Conservation (phyloP, 2,888 invertebrate species). For the Cybosia mesomella region DNA sequence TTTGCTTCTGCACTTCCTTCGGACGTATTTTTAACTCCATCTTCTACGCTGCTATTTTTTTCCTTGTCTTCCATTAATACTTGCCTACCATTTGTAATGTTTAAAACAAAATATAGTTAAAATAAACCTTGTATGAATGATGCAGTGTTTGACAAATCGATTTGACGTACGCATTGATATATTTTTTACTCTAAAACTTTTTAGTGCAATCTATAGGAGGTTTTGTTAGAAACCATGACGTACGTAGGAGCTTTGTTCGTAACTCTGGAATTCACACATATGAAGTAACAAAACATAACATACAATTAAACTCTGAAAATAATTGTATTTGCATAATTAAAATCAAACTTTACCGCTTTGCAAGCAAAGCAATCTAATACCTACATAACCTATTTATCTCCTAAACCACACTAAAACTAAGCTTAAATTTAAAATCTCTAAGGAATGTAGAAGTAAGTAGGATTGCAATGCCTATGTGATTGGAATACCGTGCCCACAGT, state of each 20-base stretch:
- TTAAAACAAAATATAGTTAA: slow-evolving; percentile 57
- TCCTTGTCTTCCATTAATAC: slow-evolving; percentile 76
- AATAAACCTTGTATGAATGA: slow-evolving; percentile 51
- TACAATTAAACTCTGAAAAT: background rate
- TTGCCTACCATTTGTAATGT: slow-evolving; percentile 66
- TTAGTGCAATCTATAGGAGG: background rate
- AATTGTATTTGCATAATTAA: too few species aligned
- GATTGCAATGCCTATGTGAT: slow-evolving; percentile 34
- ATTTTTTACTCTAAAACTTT: slow-evolving; percentile 20
- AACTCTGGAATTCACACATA: too few species aligned
- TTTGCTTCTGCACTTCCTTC: slow-evolving; percentile 49
- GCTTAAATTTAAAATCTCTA: slow-evolving; percentile 28
- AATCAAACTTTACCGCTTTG: background rate
- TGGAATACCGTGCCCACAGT: slow-evolving; percentile 25
- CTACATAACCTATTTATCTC: slow-evolving; percentile 16
- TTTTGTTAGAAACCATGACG: background rate
- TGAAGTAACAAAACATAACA: background rate
- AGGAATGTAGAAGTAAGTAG: slow-evolving; percentile 24
- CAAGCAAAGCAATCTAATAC: background rate
- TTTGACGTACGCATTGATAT: slow-evolving; percentile 43
- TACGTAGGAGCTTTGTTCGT: background rate
- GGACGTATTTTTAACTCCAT: slow-evolving; percentile 58
- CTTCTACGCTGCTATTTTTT: slow-evolving; percentile 50
- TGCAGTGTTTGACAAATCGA: slow-evolving; percentile 49
- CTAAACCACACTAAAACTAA: slow-evolving; percentile 17